These are phyloP conservation scores for Rhinogobius similis DNA, from an alignment of 2,113 vertebrate genomes.

Conservation along the genomic window DNA sequence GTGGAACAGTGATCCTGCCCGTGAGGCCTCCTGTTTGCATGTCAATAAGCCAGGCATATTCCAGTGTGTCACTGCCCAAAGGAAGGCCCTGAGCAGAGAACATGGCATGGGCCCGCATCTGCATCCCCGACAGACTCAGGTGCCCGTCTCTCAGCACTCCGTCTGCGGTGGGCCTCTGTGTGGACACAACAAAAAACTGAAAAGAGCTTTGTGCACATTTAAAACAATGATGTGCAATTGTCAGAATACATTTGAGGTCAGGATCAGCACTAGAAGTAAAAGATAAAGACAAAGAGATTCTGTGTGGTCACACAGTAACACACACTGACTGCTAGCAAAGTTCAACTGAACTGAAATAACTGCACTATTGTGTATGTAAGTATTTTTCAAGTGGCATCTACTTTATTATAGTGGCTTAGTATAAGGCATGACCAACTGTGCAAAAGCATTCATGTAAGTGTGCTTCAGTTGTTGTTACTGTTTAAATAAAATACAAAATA, in stretches of 20 bases:
- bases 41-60: slow-evolving; percentile 97
- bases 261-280: not conserved
- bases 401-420: not conserved
- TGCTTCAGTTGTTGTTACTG: not conserved
- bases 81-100: slow-evolving; percentile 93
- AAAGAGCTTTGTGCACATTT: not conserved
- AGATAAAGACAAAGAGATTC: slow-evolving; percentile 30
- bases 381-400: not conserved
- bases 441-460: not conserved
- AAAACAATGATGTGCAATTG: not conserved
- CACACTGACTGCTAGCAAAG: too few relatives aligned
- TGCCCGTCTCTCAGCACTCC: slow-evolving; percentile 92
- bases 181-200: not conserved
- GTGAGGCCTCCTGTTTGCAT: slow-evolving; percentile 92
- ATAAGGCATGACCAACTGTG: not conserved
- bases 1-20: slow-evolving; percentile 90
- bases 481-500: not conserved
- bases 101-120: slow-evolving; percentile 96
- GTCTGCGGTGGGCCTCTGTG: slow-evolving; percentile 90
- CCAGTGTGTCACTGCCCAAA: slow-evolving; percentile 87
- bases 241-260: not conserved
- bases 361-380: not conserved
- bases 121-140: slow-evolving; percentile 91
- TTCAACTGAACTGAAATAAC: too few relatives aligned
- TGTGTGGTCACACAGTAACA: slow-evolving; percentile 16